Evolutionary conservation across 2,888 invertebrate species (phyloP).

Genomic region (Lottia gigantea): DNA sequence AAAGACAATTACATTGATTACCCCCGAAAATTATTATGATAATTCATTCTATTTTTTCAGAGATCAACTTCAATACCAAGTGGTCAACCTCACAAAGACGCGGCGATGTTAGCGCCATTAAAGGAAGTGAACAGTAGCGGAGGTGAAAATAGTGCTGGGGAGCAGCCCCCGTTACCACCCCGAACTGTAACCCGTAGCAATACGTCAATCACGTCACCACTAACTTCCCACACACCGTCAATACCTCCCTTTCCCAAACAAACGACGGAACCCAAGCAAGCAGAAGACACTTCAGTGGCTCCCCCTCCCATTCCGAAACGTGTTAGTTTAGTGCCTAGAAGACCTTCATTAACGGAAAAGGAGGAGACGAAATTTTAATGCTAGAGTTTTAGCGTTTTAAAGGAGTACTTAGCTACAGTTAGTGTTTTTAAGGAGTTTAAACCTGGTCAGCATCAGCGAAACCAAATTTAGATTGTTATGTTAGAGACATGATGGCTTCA

Average conservation of each 20-base stretch:
- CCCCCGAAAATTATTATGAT: no score
- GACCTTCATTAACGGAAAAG: background rate
- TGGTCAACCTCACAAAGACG: background rate
- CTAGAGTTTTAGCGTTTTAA: no score
- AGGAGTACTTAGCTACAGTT: no score
- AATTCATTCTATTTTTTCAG: background rate
- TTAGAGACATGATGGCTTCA: no score
- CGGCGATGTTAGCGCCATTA: background rate
- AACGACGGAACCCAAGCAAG: background rate
- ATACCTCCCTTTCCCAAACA: background rate
- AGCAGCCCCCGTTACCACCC: background rate
- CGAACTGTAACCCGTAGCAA: background rate
- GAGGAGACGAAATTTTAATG: no score
- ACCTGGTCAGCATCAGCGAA: no score
- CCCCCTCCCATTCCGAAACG: constrained; percentile 3
- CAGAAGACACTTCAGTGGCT: background rate
- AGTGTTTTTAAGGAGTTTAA: no score
- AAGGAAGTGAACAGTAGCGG: constrained; percentile 2
- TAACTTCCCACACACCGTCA: background rate
- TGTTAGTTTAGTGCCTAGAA: background rate
- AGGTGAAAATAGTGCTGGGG: background rate
- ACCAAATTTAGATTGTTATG: no score
- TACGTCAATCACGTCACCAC: background rate
- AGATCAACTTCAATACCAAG: background rate
- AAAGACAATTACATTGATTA: no score